Base-by-base conservation (phyloP, 1,140 invertebrate species). In the Drosophila baimaii region DNA sequence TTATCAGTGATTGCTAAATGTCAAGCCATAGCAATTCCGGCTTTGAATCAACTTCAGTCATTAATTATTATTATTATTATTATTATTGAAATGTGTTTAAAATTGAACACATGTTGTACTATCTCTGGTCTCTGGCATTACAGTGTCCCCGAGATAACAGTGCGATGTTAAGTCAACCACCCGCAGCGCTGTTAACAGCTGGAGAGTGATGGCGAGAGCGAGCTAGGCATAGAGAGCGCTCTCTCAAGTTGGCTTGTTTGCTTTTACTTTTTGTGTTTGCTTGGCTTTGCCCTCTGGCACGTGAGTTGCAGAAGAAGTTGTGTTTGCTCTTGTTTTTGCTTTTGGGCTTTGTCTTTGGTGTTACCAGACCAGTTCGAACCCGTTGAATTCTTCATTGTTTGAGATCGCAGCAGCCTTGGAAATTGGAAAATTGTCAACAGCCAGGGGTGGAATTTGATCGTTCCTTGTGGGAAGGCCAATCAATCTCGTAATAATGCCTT, bases 101-200 rank as follows among this genome's bases (percentile, higher is more conserved):
- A 49, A 41, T 39, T 47, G 29, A 76, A 59, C 69, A 33, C 29
- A 44, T 71, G 61, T 47, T 55, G 44, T 29, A 44, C 35, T 27
- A 72, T 33, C 57, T 54, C 56, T 73, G 78, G 27, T 66, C 15
- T 6, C 35, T 15, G 15, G 31, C 35, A 37, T 51, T 19, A 51
- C n/a, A 51, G 49, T 33, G 17, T 33, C 49, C 15, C 3, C 5
- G 9, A 23, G 13, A 31, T 82, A 78, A 82, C 79, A 82, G 47
- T 37, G 43, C 13, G 9, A 31, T 65, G 66, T 41, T 63, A 43
- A 23, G 21, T 2, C 39, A 52, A 76, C 81, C 81, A 69, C 81
- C 78, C 68, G 81, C 77, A 61, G 66, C 33, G 81, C 81, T 83
- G 81, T 81, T 75, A 85, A 70, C 46, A 66, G 31, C 68, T 57